Base-by-base conservation (phyloP, 2,113 vertebrate genomes). In the Alces alces region DNA sequence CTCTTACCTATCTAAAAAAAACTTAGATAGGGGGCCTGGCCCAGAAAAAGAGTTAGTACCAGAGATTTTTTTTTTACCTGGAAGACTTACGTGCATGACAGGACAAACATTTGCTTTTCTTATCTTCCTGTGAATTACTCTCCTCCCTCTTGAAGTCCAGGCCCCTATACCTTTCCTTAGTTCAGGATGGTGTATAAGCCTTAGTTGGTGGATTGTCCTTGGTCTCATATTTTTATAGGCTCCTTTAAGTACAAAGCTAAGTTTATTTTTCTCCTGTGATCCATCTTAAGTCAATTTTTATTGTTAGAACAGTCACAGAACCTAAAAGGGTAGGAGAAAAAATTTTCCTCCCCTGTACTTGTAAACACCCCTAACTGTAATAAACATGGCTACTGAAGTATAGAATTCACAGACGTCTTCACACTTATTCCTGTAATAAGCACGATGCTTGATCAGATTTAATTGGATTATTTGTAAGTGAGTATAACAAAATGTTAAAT, bases 381-480 rank as follows among this genome's bases (percentile, higher is more conserved):
- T 70, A 89, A 95, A 76, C 57, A 57, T 0, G 0, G 61, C 12
- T 39, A 52, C 36, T 39, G 5, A 66, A 45, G 25, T 76, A 6
- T 2, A 61, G 36, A 84, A 95, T 78, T 58, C 50, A 64, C 50
- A 96, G 58, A 73, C 80, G 28, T 43, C 39, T 86, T 85, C n/a
- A 79, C 14, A 86, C 2, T 87, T 45, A 88, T 39, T 92, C 79
- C n/a, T 52, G 43, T 73, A 45, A 43, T 86, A 82, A 92, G 14
- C 30, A 79, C 76, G 80, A 57, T 11, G 15, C 57, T 91, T 58
- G 21, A 86, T 86, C 52, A 83, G 52, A 89, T 64, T 92, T 93
- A 91, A 94, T 2, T 91, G 36, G 30, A 86, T 89, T 60, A 94
- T 87, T 98, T 90, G 5, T 52, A 57, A 95, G 78, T 52, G 13